Percentiles rank a stretch among this genome's conserved stretches.
Evolutionary conservation across 2,113 vertebrate genomes (phyloP).

Genomic region (Condylura cristata): DNA sequence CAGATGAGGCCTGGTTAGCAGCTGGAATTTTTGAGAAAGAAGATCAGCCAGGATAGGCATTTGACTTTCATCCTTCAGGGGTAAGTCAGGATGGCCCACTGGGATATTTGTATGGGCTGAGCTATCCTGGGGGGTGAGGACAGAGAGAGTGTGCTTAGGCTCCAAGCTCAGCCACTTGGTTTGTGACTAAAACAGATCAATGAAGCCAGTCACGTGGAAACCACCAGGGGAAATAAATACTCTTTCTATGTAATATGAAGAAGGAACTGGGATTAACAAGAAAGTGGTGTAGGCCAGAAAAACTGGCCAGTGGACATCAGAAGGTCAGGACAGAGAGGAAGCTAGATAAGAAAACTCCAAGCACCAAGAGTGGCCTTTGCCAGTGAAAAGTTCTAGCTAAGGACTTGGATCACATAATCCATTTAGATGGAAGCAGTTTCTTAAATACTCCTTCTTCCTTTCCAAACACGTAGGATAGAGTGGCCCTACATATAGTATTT

Average conservation of each 20-base stretch:
- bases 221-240: background rate
- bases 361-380: background rate
- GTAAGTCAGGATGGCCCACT: background rate
- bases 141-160: background rate
- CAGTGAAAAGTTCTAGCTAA: background rate
- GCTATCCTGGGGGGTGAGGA: background rate
- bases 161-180: background rate
- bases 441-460: background rate
- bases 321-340: background rate
- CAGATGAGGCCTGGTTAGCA: background rate
- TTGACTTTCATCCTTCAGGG: background rate
- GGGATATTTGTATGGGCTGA: background rate
- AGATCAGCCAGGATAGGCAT: background rate
- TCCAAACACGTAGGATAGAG: background rate
- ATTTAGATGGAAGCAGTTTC: background rate
- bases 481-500: background rate
- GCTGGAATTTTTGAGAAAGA: background rate
- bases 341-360: background rate
- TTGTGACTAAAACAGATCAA: background rate
- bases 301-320: background rate
- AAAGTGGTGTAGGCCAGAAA: background rate
- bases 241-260: background rate
- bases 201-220: background rate
- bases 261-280: background rate
- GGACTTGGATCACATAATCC: background rate